These are phyloP conservation scores for Sparus aurata DNA, from an alignment of 2,797 vertebrate species.

Conservation along the genomic window DNA sequence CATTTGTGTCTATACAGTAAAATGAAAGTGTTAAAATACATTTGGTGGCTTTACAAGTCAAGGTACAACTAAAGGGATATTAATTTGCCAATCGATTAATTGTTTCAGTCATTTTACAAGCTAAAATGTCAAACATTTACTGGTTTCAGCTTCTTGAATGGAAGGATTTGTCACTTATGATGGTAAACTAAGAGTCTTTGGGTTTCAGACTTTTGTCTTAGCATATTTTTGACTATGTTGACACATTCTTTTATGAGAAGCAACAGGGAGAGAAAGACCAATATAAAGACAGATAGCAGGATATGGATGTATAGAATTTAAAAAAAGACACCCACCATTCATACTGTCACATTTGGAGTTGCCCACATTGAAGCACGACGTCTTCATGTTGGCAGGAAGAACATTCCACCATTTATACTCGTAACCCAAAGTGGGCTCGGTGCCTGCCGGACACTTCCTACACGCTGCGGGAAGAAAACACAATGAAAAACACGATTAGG, in stretches of 20 bases:
- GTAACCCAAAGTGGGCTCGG: slow-evolving; percentile 92
- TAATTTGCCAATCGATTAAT: too few species aligned
- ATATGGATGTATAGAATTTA: not conserved
- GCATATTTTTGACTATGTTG: not conserved
- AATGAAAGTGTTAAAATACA: too few species aligned
- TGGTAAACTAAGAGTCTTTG: too few species aligned
- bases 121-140: too few species aligned
- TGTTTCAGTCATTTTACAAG: too few species aligned
- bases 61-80: too few species aligned
- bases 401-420: slow-evolving; percentile 99
- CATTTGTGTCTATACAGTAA: too few species aligned
- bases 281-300: not conserved
- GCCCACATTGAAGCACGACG: slow-evolving; percentile 97
- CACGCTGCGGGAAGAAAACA: slow-evolving; percentile 84
- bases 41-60: too few species aligned
- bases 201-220: not conserved
- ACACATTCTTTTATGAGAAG: not conserved
- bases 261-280: not conserved
- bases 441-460: slow-evolving; percentile 93
- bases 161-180: too few species aligned
- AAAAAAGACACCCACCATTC: slow-evolving; percentile 94
- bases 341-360: slow-evolving; percentile 96
- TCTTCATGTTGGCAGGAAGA: slow-evolving; percentile 96
- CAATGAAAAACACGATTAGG: not conserved
- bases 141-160: too few species aligned